Base-by-base conservation (phyloP, 2,888 invertebrate genomes). In the Trissolcus brochymenae region DNA sequence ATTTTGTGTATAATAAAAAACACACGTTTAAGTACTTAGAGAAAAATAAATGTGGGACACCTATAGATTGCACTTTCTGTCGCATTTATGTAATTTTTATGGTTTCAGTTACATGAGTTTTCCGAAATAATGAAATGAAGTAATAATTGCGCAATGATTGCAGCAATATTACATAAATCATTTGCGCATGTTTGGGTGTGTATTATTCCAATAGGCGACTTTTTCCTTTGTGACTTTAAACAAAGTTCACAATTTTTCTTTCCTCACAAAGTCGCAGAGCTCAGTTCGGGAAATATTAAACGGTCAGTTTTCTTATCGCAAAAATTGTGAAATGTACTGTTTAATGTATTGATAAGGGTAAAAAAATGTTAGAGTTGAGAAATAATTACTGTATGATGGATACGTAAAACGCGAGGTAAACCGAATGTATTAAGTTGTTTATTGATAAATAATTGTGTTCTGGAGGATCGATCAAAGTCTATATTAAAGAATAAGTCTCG, bases 391-490 rank as follows among this genome's bases (percentile, higher is more conserved):
- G 17, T 19, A 4, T 40, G 1, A 51, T 41, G 21, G 50, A 40
- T 41, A 50, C 35, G 11, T 60, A 17, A 41, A 53, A 21, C n/a
- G 25, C 4, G 4, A 11, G 16, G 4, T 43, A 2, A 2, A 19
- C 0, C 11, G 21, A 29, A 19, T 21, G 14, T 49, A 3, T 16
- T 16, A 21, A 13, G 21, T 51, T n/a, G 14, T 56, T 64, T 57
- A 64, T 46, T 55, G 59, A 56, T 59, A 29, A 21, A 25, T 25
- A 25, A 25, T 25, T 35, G 29, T 57, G 50, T 17, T 49, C 11
- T 53, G 51, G 57, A 67, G 62, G 68, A 55, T 29, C 21, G 64
- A 55, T 66, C 53, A 46, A 43, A 19, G 73, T 73, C 60, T 65
- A 6, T 43, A 54, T 54, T 6, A 61, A 40, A 53, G 60, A 70